These are phyloP conservation scores for Gymnopithys bicolor DNA, from an alignment of 2,797 vertebrate genomes.

Conservation along the genomic window DNA sequence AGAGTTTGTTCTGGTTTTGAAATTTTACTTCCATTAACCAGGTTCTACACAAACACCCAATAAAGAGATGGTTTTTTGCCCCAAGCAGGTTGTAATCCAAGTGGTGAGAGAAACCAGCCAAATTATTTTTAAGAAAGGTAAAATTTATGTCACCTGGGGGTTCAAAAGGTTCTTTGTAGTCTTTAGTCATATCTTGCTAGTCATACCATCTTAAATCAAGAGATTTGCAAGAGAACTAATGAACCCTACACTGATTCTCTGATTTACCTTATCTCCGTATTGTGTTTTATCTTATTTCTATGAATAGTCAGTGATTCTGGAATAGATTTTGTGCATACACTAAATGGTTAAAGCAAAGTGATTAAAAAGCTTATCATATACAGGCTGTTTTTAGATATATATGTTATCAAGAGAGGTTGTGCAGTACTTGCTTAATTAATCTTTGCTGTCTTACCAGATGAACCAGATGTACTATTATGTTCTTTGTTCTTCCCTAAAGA, in stretches of 20 bases:
- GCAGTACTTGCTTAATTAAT: conserved; percentile 73
- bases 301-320: background rate
- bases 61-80: background rate
- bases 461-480: conserved; percentile 74
- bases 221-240: background rate
- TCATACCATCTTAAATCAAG: background rate
- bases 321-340: background rate
- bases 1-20: background rate
- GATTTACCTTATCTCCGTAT: background rate
- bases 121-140: background rate
- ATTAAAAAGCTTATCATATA: conserved; percentile 27
- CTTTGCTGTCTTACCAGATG: conserved; percentile 70
- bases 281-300: background rate
- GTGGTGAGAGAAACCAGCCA: background rate
- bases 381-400: conserved; percentile 47
- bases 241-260: background rate
- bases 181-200: background rate
- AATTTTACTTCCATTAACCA: background rate
- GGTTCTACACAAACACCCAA: background rate
- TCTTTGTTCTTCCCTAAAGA: conserved; percentile 76
- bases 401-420: conserved; percentile 51
- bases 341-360: conserved; percentile 43
- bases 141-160: background rate
- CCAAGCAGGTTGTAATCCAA: background rate
- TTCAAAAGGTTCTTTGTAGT: background rate